Evolutionary conservation across 2,113 vertebrate species (phyloP).

Genomic region (Amblyopsis rosae): DNA sequence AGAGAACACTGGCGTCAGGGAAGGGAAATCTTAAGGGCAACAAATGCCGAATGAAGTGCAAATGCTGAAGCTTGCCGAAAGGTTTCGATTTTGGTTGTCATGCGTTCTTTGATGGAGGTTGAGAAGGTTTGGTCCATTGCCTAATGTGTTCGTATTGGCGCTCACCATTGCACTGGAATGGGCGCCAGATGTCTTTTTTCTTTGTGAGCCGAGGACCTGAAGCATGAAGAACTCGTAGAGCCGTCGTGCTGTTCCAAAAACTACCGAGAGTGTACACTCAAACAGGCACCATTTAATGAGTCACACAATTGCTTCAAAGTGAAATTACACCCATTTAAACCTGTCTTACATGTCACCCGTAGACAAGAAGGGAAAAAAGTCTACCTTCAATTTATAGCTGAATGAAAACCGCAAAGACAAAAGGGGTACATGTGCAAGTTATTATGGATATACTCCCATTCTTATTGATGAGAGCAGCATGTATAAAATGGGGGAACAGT

Average conservation of each 20-base stretch:
- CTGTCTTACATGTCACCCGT: constrained; percentile 74
- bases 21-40: constrained; percentile 53
- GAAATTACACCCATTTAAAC: constrained; percentile 79
- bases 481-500: constrained; percentile 50
- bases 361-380: constrained; percentile 59
- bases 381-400: constrained; percentile 75
- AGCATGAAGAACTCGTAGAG: constrained; percentile 42
- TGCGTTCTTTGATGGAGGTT: constrained; percentile 61
- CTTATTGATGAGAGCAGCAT: constrained; percentile 78
- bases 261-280: constrained; percentile 53
- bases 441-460: constrained; percentile 73
- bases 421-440: constrained; percentile 79
- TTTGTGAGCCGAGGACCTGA: constrained; percentile 45
- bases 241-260: constrained; percentile 55
- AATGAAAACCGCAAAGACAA: constrained; percentile 78
- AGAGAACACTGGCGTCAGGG: constrained; percentile 48
- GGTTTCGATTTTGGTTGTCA: constrained; percentile 66
- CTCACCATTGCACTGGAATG: constrained; percentile 57
- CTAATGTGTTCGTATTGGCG: constrained; percentile 71
- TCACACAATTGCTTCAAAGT: constrained; percentile 77
- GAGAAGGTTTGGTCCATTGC: constrained; percentile 62
- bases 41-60: constrained; percentile 53
- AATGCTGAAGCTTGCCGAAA: constrained; percentile 57
- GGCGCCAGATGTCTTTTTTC: constrained; percentile 73
- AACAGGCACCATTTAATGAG: constrained; percentile 76